Conservation (phyloP, 2,113 vertebrate genomes). For the Nannobrachium achirus region DNA sequence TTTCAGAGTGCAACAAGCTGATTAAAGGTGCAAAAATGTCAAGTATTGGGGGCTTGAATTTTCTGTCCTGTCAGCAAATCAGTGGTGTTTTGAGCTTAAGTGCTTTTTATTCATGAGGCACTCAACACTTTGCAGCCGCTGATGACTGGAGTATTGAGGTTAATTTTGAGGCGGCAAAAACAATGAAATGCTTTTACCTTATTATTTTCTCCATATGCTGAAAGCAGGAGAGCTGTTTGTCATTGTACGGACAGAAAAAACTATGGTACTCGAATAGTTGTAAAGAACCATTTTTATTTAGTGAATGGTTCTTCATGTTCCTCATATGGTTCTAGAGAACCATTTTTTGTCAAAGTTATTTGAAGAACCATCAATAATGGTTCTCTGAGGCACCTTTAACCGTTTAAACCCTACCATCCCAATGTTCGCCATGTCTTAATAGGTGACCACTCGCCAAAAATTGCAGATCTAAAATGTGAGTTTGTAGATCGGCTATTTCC, state of each 20-base stretch:
- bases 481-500: no score
- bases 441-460: no score
- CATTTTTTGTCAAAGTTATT: no score
- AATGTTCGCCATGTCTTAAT: no score
- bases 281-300: no score
- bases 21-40: conserved; percentile 69
- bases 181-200: conserved; percentile 46
- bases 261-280: no score
- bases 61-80: conserved; percentile 64
- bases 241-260: not conserved
- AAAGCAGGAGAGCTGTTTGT: not conserved
- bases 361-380: no score
- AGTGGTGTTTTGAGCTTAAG: conserved; percentile 61
- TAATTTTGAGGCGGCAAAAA: conserved; percentile 41
- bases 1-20: conserved; percentile 50
- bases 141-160: conserved; percentile 48
- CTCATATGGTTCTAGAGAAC: no score
- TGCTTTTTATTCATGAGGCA: conserved; percentile 65
- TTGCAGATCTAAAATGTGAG: no score
- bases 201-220: not conserved
- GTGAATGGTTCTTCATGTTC: no score
- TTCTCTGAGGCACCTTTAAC: no score
- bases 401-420: no score
- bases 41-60: conserved; percentile 58
- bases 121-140: conserved; percentile 41